Evolutionary conservation across 2,888 invertebrate genomes (phyloP), one percentile per base, ranked within the genome.

Genomic region (Sminthurinus aureus): DNA sequence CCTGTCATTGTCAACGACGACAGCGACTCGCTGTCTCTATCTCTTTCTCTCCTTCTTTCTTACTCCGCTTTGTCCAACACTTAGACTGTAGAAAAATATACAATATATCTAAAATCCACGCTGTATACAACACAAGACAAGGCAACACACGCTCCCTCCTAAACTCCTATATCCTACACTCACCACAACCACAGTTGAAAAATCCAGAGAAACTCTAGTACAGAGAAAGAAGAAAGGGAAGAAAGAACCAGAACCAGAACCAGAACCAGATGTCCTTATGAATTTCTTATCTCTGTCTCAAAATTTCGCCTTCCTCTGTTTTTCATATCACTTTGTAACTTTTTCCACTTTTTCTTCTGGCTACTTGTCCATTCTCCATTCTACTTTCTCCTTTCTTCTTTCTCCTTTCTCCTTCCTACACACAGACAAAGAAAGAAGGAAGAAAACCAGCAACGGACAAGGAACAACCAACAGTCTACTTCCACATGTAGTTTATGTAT

Each of bases 1-100:
- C 58, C 9, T 58, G 58, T 58, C 58, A 69, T n/a, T 69, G n/a
- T 22, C 69, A 69, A n/a, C n/a, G n/a, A 69, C n/a, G 69, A 22
- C 11, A 69, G 69, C 69, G n/a, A 69, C 20, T 20, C 11, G n/a
- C 20, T 12, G 20, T n/a, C 69, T 20, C 11, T 20, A 1, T 69
- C n/a, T 22, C 22, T 69, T 20, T 69, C 69, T 69, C 69, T 22
- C n/a, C 20, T 6, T 69, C 3, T 22, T 20, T 69, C 22, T 69
- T 69, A 9, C 69, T 69, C 69, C 3, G 38, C 69, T 20, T 22
- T 22, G 20, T 69, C 58, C 58, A 58, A 58, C 58, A 58, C 18
- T 15, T 38, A 38, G 3, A 38, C 1, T 38, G 38, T 38, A 6
- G 6, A 38, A 38, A 38, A 38, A 38, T 38, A 38, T 38, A 38